Evolutionary conservation across 2,888 invertebrate species (phyloP), one percentile per base, ranked within the genome.

Genomic region (Mantis religiosa): DNA sequence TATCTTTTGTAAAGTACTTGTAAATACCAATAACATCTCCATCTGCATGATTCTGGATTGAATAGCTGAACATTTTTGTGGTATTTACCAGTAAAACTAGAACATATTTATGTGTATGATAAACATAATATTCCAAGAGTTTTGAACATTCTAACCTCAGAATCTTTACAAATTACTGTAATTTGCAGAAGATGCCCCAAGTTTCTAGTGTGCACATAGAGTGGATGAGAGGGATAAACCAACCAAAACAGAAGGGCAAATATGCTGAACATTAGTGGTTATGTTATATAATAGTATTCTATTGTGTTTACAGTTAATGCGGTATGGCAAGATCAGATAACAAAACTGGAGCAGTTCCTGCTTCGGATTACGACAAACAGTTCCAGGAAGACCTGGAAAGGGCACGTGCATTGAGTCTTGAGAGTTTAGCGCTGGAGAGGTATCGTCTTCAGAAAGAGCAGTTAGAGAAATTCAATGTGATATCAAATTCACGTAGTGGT

Each of bases 341-440:
- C 54, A 54, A 28, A 28, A 28, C 84, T 71, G 54, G 84, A 54
- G 82, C 27, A 84, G 41, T 25, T 41, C 25, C 82, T 71, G 25
- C 82, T 25, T 28, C 85, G n/a, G 97, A 97, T 92, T 96, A 96
- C 94, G 97, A 97, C 92, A 95, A 96, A 92, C 96, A 97, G 93
- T 97, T 97, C 92, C 95, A 97, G 94, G 97, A 97, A 90, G 98
- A 98, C 92, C 94, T 98, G 93, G 98, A 98, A 93, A 96, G 96
- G 93, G 98, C 98, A 2, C 97, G 97, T 92, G 97, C 98, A 88
- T 94, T 98, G 86, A 98, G 98, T 93, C 94, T 98, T 92, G 98
- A 98, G 94, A 97, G 97, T 92, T 94, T 97, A 91, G 97, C 97
- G 83, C 94, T 97, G 91, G 97, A 98, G 92, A 96, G 97, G 92